Percentiles rank a stretch among this genome's conserved stretches.
These are phyloP conservation scores for Nymphalis urticae DNA, from an alignment of 2,888 invertebrate species.

Conservation along the genomic window DNA sequence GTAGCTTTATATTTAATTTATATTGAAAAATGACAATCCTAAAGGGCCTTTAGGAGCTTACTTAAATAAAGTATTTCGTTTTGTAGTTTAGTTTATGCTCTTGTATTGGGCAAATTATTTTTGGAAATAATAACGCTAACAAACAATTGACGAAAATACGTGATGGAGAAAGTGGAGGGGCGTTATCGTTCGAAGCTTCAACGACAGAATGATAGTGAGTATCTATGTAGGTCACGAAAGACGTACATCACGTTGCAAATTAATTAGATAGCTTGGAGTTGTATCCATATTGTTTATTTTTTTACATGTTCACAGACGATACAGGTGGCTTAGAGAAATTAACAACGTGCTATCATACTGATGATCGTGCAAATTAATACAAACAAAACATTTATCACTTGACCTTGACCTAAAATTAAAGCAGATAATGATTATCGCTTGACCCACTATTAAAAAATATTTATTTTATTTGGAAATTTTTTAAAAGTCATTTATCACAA, in stretches of 20 bases:
- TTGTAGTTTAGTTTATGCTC: no score
- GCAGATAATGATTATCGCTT: slow-evolving; percentile 48
- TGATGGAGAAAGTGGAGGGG: slow-evolving; percentile 64
- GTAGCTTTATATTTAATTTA: no score
- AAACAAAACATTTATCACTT: slow-evolving; percentile 34
- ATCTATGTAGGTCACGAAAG: slow-evolving; percentile 74
- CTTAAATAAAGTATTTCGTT: no score
- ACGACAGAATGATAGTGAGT: slow-evolving; percentile 60
- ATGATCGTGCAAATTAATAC: slow-evolving; percentile 35
- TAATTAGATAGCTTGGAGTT: slow-evolving; percentile 25
- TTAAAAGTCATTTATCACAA: slow-evolving; percentile 14
- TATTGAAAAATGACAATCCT: no score
- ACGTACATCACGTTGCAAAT: slow-evolving; percentile 39
- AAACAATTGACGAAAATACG: slow-evolving; percentile 41
- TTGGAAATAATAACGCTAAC: no score
- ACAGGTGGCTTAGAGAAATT: slow-evolving; percentile 1
- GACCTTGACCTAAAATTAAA: slow-evolving; percentile 54
- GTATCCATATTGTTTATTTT: slow-evolving; percentile 3
- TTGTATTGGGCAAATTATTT: no score
- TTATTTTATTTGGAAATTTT: slow-evolving; percentile 32
- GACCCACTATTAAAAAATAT: slow-evolving; percentile 42
- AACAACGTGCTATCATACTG: background rate
- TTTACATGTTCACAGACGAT: background rate
- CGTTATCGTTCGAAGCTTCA: slow-evolving; percentile 54
- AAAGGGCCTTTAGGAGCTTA: no score